Evolutionary conservation across 2,888 invertebrate genomes (phyloP).

Genomic region (Leucophenga montana): DNA sequence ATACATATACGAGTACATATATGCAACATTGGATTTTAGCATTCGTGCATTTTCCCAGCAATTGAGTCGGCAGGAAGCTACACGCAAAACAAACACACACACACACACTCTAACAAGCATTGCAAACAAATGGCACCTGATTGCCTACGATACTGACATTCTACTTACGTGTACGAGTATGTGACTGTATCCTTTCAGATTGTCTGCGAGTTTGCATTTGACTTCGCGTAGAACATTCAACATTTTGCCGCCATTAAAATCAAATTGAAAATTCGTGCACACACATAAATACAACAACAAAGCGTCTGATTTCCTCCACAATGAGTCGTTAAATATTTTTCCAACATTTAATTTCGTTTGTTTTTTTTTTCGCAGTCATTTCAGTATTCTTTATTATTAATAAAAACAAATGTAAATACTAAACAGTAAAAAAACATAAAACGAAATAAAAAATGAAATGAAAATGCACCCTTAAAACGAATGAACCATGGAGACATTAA

Average conservation of each 20-base stretch:
- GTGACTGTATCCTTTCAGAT: conserved; percentile 25
- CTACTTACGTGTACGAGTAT: conserved; percentile 27
- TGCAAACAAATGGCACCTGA: conserved; percentile 61
- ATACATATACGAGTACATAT: too few relatives aligned
- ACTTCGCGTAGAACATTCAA: conserved; percentile 52
- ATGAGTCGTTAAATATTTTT: not conserved
- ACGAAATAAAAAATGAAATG: conserved; percentile 41
- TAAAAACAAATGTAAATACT: conserved; percentile 62
- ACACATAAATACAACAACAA: conserved; percentile 15
- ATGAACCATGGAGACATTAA: too few relatives aligned
- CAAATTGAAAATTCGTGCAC: conserved; percentile 64
- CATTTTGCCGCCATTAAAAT: conserved; percentile 66
- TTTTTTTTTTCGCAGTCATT: conserved; percentile 20
- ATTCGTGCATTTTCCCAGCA: conserved; percentile 4
- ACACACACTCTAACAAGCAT: conserved; percentile 39
- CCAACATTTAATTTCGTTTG: not conserved
- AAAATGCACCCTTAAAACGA: conserved; percentile 24
- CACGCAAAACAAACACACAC: conserved; percentile 38
- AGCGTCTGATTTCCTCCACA: not conserved
- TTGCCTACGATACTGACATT: conserved; percentile 50
- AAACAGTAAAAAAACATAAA: conserved; percentile 40
- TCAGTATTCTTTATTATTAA: conserved; percentile 57
- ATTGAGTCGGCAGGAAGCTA: not conserved
- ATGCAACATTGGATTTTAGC: not conserved
- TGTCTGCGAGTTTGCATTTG: conserved; percentile 1